Percentiles rank a stretch among this genome's conserved stretches.
phyloP scores from a whole-genome alignment of 2,797 vertebrate species.

The Eospalax fontanierii region DNA sequence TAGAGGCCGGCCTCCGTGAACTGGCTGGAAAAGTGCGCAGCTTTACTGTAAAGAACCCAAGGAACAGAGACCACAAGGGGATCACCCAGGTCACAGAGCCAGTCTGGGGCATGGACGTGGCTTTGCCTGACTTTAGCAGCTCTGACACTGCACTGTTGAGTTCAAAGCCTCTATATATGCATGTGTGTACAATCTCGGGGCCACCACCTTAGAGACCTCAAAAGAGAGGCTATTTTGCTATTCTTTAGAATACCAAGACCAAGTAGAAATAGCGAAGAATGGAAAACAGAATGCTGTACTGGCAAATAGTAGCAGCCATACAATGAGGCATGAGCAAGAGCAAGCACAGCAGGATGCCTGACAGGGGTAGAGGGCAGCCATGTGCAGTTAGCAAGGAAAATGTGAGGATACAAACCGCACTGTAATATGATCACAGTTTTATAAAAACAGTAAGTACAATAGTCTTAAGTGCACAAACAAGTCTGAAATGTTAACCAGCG shows the following conservation, averaged over 20 bases:
- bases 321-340: neutral
- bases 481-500: neutral
- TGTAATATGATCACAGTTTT: neutral
- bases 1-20: neutral
- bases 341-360: neutral
- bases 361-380: fast-evolving
- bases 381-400: neutral
- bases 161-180: neutral
- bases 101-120: neutral
- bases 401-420: neutral
- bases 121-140: no score
- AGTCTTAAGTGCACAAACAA: neutral
- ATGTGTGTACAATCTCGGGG: neutral
- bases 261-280: neutral
- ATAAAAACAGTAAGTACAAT: neutral
- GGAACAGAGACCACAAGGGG: neutral
- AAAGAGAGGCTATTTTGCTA: neutral
- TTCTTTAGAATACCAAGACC: neutral
- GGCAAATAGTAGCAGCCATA: neutral
- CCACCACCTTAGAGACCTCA: neutral
- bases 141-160: neutral
- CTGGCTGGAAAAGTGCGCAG: fast-evolving
- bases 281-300: neutral
- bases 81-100: neutral
- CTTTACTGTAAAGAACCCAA: neutral